Base-by-base conservation (phyloP, 1,140 invertebrate genomes). In the Pollicipes pollicipes region DNA sequence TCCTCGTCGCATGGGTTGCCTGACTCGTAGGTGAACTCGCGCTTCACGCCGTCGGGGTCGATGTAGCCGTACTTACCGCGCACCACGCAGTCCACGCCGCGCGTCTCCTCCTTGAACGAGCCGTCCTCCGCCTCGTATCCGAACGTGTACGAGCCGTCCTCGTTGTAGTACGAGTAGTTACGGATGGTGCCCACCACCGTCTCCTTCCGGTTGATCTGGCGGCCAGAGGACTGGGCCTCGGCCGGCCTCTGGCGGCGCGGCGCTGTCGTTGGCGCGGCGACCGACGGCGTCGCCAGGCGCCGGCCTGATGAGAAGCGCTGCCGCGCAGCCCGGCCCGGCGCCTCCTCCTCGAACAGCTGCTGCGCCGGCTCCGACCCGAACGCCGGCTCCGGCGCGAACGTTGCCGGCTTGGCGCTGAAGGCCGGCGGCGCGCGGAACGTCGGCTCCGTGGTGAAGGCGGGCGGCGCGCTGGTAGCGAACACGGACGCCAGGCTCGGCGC, bases 71-170 rank as follows among this genome's bases (percentile, higher is more conserved):
- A 93, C 78, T 92, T 92, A 8, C 91, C 91, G 70, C 89, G 82
- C 0, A 93, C 90, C 0, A 91, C 88, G 76, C 90, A 93, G 78
- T 93, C 90, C 0, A 88, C 89, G 28, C 90, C 90, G 72, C 90
- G 79, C 0, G 89, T 90, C 79, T 94, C 90, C 77, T 92, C 90
- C 76, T 93, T 93, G 83, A 93, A 91, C 27, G 88, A 89, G n/a
- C 90, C 90, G 77, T 92, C 89, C 17, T 89, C 90, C 1, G 89
- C 89, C 78, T 92, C 89, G 78, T 93, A 93, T 31, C 91, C 92
- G 78, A 92, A 93, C 26, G 90, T 91, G 79, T 91, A 93, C 68
- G 88, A 89, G 29, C 90, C 90, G 76, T 90, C 76, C 21, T 76
- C 75, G 64, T 78, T 75, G 31, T 71, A 72, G 69, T 76, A 75